Evolutionary conservation across 1,140 invertebrate species (phyloP).

Genomic region (Saccostrea cuccullata): DNA sequence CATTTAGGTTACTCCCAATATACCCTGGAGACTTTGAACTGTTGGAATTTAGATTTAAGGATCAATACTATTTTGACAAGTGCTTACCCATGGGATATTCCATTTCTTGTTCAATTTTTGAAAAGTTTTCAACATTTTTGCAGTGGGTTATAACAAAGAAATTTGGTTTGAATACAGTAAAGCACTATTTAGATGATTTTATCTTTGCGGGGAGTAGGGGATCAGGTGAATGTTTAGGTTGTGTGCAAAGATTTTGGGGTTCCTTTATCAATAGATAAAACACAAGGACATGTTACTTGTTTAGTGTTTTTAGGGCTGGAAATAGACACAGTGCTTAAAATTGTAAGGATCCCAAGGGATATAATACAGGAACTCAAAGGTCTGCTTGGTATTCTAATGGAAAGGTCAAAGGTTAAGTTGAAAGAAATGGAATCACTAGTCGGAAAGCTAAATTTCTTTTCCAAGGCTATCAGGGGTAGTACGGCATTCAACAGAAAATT

Average conservation of each 20-base stretch:
- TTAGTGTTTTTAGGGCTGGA: too few species aligned
- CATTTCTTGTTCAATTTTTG: constrained; percentile 34
- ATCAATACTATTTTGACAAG: neutral
- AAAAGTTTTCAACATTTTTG: constrained; percentile 41
- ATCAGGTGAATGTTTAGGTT: neutral
- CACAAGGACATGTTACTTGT: neutral
- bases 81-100: constrained; percentile 34
- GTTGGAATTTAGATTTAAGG: too few species aligned
- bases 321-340: too few species aligned
- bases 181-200: constrained; percentile 20
- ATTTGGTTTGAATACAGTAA: neutral
- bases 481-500: constrained; percentile 1
- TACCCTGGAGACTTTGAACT: too few species aligned
- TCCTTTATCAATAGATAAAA: neutral
- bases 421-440: constrained; percentile 34
- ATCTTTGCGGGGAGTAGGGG: too few species aligned
- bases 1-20: too few species aligned
- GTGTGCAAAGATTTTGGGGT: neutral
- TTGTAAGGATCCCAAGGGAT: neutral
- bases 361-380: neutral
- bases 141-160: neutral
- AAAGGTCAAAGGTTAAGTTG: constrained; percentile 2
- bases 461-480: constrained; percentile 22
- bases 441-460: constrained; percentile 32
- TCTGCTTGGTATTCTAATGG: neutral